Conservation (phyloP, 2,113 vertebrate genomes). For the Xenopus borealis region DNA sequence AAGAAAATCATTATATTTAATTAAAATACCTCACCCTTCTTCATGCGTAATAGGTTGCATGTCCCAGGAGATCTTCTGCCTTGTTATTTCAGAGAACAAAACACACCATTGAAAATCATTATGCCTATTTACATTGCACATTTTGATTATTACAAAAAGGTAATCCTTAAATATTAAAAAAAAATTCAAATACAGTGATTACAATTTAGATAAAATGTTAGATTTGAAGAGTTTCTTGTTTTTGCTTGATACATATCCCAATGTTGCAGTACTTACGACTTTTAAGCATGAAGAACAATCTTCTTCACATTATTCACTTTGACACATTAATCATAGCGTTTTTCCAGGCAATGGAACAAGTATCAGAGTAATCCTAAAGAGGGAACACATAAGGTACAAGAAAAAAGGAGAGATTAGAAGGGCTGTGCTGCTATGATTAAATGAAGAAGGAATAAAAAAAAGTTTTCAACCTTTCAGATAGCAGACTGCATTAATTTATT, state of each 20-base stretch:
- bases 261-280: slow-evolving; percentile 37
- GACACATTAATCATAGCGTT: slow-evolving; percentile 50
- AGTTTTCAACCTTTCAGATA: neutral
- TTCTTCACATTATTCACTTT: slow-evolving; percentile 52
- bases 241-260: slow-evolving; percentile 41
- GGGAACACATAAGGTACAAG: slow-evolving; percentile 49
- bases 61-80: slow-evolving; percentile 55
- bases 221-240: neutral
- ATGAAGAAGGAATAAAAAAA: neutral
- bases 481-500: neutral
- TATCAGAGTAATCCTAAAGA: slow-evolving; percentile 48
- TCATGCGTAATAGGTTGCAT: slow-evolving; percentile 54
- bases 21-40: slow-evolving; percentile 65
- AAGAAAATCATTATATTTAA: slow-evolving; percentile 70
- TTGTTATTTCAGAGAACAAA: slow-evolving; percentile 44
- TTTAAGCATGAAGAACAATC: slow-evolving; percentile 38
- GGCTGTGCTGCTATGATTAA: neutral
- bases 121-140: slow-evolving; percentile 19
- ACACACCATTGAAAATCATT: slow-evolving; percentile 11
- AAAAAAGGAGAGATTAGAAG: neutral
- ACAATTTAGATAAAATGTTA: no score
- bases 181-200: no score
- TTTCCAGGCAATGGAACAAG: slow-evolving; percentile 41
- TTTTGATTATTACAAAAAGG: slow-evolving; percentile 45
- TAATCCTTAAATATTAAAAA: no score